phyloP scores from a whole-genome alignment of 1,140 invertebrate species.

The Drosophila yakuba region DNA sequence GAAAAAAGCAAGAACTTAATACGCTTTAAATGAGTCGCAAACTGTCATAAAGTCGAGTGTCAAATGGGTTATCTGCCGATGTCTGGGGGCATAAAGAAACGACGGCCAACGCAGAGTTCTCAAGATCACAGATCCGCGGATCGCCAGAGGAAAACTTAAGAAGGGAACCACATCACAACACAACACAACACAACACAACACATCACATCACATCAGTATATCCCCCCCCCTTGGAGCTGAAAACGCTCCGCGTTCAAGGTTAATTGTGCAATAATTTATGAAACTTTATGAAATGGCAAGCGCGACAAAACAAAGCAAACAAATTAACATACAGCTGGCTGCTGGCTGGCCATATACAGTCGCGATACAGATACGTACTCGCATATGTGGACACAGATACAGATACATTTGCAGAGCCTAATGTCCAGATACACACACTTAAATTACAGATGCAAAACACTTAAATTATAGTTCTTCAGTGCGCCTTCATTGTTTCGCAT shows the following conservation, averaged over 20 bases:
- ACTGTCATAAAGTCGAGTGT: constrained; percentile 47
- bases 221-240: constrained; percentile 6
- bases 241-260: constrained; percentile 54
- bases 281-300: constrained; percentile 70
- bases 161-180: constrained; percentile 28
- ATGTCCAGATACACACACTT: neutral
- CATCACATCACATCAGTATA: no score
- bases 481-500: constrained; percentile 7
- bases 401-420: neutral
- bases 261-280: constrained; percentile 78
- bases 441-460: constrained; percentile 19
- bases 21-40: constrained; percentile 54
- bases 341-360: constrained; percentile 29
- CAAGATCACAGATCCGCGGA: constrained; percentile 33
- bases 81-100: constrained; percentile 32
- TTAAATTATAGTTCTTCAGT: constrained; percentile 8
- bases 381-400: neutral
- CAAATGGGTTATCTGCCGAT: constrained; percentile 51
- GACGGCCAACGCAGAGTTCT: constrained; percentile 42
- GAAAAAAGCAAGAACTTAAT: constrained; percentile 47
- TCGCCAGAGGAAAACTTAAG: constrained; percentile 24
- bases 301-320: constrained; percentile 57
- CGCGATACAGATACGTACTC: neutral
- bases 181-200: constrained; percentile 8
- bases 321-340: constrained; percentile 52